phyloP scores from a whole-genome alignment of 2,797 vertebrate species.

The Garrulus glandarius region DNA sequence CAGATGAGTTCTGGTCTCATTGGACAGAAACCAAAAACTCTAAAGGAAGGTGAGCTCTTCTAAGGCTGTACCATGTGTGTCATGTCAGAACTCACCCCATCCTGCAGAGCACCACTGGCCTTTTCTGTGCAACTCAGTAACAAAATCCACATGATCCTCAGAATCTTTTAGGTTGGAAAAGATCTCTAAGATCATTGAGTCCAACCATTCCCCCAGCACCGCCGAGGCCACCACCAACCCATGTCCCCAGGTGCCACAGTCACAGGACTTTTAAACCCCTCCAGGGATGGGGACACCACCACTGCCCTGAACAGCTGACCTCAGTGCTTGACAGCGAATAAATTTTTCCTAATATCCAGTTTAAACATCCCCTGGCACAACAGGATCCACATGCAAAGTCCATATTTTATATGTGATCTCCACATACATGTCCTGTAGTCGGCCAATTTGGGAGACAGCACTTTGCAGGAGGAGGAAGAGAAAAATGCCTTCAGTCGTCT shows the following conservation, averaged over 20 bases:
- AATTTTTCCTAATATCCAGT: neutral
- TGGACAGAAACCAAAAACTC: neutral
- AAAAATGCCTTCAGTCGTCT: neutral
- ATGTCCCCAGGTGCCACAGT: neutral
- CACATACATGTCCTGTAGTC: accelerated
- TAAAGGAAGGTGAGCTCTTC: neutral
- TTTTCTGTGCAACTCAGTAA: neutral
- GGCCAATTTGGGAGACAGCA: neutral
- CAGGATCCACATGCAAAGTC: neutral
- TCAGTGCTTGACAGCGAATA: neutral
- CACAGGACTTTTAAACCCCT: accelerated
- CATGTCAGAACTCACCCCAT: neutral
- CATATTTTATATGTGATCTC: accelerated
- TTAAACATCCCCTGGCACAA: neutral
- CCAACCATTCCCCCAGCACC: neutral
- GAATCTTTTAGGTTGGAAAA: neutral
- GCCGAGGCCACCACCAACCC: neutral
- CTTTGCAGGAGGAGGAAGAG: neutral
- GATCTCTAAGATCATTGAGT: accelerated
- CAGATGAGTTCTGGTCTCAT: neutral
- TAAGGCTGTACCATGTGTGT: accelerated
- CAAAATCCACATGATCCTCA: neutral
- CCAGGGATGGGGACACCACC: neutral
- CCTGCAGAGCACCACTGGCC: neutral
- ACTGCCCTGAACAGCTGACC: neutral